Evolutionary conservation across 2,888 invertebrate species (phyloP), one percentile per base, ranked within the genome.

Genomic region (Minunthozetes semirufus): DNA sequence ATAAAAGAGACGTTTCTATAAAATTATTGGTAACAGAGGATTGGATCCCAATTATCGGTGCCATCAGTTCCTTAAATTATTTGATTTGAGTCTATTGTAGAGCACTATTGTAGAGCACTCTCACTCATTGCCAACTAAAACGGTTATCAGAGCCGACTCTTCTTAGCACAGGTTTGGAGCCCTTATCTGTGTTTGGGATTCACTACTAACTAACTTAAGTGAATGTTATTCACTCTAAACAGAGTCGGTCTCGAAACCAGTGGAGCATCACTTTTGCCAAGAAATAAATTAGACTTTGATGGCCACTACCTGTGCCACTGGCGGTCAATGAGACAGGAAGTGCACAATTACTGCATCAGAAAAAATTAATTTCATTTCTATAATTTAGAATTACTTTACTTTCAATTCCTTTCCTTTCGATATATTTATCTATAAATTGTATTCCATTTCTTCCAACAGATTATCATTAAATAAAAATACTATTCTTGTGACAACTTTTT

Each of bases 281-380:
- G 63, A 63, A 33, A 38, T 29, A 29, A 63, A 33, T 63, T 63
- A 63, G 63, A 63, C 29, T 56, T 63, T 38, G 63, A 63, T 63
- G 63, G 63, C 38, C 33, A 48, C 46, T 29, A 63, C 33, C 63
- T 63, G 63, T 63, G 63, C 29, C 33, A 38, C 33, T 63, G 63
- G 63, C 63, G 63, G 63, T 63, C 63, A 63, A 63, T 29, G 63
- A 56, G 53, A 25, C 56, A 56, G 56, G 56, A 56, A 56, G 56
- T 33, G 33, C n/a, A 17, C 63, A 63, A 63, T 63, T 63, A 63
- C 19, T 56, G 25, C 4, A 48, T 11, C 46, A 8, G 53, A 9
- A 56, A 56, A 56, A 56, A 56, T 56, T 56, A 56, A 56, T 56
- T 56, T 25, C 25, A 25, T 56, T 56, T 11, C 56, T 56, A 56